Evolutionary conservation across 2,888 invertebrate species (phyloP), one percentile per base, ranked within the genome.

Genomic region (Sepiola atlantica): DNA sequence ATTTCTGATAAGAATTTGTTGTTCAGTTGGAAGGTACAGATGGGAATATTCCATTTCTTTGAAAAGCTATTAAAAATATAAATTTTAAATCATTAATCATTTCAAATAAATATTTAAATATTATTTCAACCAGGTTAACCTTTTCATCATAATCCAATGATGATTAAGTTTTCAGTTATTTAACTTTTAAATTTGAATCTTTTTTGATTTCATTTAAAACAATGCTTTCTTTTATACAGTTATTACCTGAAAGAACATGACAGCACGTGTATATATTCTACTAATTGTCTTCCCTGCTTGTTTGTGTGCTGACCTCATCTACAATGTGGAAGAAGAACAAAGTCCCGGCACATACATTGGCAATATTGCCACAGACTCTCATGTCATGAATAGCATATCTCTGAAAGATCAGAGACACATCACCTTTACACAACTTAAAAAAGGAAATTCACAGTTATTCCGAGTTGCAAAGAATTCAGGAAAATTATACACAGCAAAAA

Each of bases 261-360:
- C 4, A 32, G n/a, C 77, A 32, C 16, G 45, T 45, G 45, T 77
- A 21, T 77, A 77, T 77, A 4, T 32, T 77, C 77, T 77, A n/a
- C 77, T 77, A 32, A 77, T 77, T 77, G 77, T n/a, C 32, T 77
- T 77, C 77, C n/a, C n/a, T 32, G 16, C 77, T 18, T 77, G 77
- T n/a, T n/a, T 32, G 32, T 77, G 77, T 77, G n/a, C n/a, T n/a
- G 77, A 77, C 16, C 77, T 77, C n/a, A 77, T 77, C 77, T 77
- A 77, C 77, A 32, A 77, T 77, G 77, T 77, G 32, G 77, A 77
- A 77, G 77, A 77, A 77, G 77, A 77, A 77, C 77, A 77, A n/a
- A n/a, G 77, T 77, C 77, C 77, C n/a, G 77, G 77, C n/a, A 77
- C 77, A n/a, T 77, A 77, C 32, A 77, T 77, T 77, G 77, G 77